A percentile compares a stretch with the other conserved stretches of the same genome.
Evolutionary conservation across 2,888 invertebrate genomes (phyloP).

Genomic region (Phaonia tiefii): DNA sequence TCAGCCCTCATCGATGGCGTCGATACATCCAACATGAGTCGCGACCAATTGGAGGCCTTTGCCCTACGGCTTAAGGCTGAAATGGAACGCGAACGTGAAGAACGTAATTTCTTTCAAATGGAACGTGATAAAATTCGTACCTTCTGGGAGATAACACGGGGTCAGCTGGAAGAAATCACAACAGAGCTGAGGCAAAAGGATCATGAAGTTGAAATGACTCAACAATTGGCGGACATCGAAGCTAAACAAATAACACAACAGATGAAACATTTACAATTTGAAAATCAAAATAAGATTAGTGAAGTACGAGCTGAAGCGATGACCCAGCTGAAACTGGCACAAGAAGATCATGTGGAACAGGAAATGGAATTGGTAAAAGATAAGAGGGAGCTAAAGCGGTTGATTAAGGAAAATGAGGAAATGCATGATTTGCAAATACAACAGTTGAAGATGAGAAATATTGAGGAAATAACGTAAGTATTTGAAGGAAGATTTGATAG

Average conservation of each 20-base stretch:
- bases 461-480: conserved; percentile 76
- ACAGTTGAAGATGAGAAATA: conserved; percentile 77
- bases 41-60: conserved; percentile 95
- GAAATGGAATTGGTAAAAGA: conserved; percentile 87
- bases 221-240: conserved; percentile 92
- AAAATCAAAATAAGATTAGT: conserved; percentile 92
- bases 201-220: conserved; percentile 92
- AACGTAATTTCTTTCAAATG: conserved; percentile 96
- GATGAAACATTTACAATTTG: conserved; percentile 95
- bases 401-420: conserved; percentile 82
- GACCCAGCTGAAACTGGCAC: conserved; percentile 90
- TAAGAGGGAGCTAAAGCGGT: conserved; percentile 82
- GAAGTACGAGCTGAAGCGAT: conserved; percentile 92
- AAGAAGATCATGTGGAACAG: conserved; percentile 90
- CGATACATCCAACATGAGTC: conserved; percentile 94
- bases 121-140: conserved; percentile 96
- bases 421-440: conserved; percentile 78
- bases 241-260: conserved; percentile 94
- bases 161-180: conserved; percentile 86
- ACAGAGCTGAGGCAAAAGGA: conserved; percentile 86
- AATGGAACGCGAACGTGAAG: conserved; percentile 95
- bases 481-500: neutral
- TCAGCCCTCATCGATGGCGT: conserved; percentile 92
- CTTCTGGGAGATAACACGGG: conserved; percentile 97
- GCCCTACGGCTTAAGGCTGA: conserved; percentile 92